These are phyloP conservation scores for Micromys minutus DNA, from an alignment of 2,113 vertebrate species.

Conservation along the genomic window DNA sequence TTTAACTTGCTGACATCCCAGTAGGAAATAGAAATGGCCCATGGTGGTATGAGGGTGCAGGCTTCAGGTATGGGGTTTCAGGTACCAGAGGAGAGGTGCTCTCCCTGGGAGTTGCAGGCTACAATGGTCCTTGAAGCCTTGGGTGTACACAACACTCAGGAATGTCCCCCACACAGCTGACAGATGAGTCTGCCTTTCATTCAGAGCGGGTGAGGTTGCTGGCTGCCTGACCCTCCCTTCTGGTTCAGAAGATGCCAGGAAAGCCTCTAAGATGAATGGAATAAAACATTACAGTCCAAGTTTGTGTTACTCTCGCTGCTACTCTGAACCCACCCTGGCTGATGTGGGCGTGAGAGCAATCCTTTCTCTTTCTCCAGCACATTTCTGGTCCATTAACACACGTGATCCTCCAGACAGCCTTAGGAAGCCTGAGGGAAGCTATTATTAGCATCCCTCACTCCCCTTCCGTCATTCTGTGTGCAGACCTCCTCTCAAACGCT, in stretches of 20 bases:
- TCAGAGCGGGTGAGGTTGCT: neutral
- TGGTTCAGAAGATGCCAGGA: slow-evolving; percentile 43
- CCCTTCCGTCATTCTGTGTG: neutral
- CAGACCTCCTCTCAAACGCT: neutral
- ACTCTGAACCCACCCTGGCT: neutral
- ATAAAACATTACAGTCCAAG: neutral
- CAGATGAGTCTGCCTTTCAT: slow-evolving; percentile 71
- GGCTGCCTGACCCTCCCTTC: slow-evolving; percentile 44
- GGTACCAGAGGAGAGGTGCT: neutral
- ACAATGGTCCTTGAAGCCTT: slow-evolving; percentile 71
- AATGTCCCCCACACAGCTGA: slow-evolving; percentile 71
- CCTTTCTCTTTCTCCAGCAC: neutral
- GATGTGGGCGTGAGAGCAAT: neutral
- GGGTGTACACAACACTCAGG: slow-evolving; percentile 68
- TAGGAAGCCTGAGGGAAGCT: neutral
- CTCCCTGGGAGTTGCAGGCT: slow-evolving; percentile 55
- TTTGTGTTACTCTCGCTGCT: neutral
- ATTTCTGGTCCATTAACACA: neutral
- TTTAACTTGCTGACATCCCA: neutral
- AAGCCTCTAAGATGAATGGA: slow-evolving; percentile 47
- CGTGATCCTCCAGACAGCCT: neutral
- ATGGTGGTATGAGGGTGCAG: neutral
- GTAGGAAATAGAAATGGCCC: neutral
- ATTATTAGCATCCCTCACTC: neutral
- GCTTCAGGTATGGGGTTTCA: neutral